Base-by-base conservation (phyloP, 2,888 invertebrate genomes). In the Caenorhabditis sulstoni region DNA sequence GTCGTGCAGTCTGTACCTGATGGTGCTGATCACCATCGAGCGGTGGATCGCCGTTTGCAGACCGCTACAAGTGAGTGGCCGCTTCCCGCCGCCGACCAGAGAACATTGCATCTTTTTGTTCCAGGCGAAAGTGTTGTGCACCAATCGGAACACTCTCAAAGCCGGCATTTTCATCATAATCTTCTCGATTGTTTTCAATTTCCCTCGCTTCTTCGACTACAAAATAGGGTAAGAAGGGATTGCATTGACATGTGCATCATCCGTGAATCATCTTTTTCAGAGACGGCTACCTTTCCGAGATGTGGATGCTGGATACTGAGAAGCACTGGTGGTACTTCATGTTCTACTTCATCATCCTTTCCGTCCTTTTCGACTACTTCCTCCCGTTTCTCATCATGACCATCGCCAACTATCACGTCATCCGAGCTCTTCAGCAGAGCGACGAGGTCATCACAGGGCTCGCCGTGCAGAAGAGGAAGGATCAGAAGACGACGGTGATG, bases 1-100 rank as follows among this genome's bases (percentile, higher is more conserved):
- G 39, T 62, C 75, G 1, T 76, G 70, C 41, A 80, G 80, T 47
- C 37, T 80, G 20, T 80, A 76, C 37, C 47, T 80, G n/a, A 75
- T 80, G 75, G 75, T 80, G 12, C 14, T 76, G 23, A 80, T 80
- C 37, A 80, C 75, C 0, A 75, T 76, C 12, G 80, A 80, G 44
- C 20, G 80, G 47, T 80, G 80, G 75, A 75, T 80, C 22, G 80
- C 80, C 7, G 80, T 80, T n/a, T 80, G 80, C 35, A 55, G 80
- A 14, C 80, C 80, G 23, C 22, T 80, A 7, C 68, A 79, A 67
- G 78, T 79, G 47, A 37, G 29, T n/a, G n/a, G n/a, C n/a, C 29
- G 3, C 29, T 29, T 29, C 29, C 29, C 7, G 4, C 29, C 29
- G 29, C 4, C 3, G 4, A 29, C 7, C 29, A 29, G 29, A 29